phyloP scores from a whole-genome alignment of 2,797 vertebrate species.

The Heteromormyrus szaboi region DNA sequence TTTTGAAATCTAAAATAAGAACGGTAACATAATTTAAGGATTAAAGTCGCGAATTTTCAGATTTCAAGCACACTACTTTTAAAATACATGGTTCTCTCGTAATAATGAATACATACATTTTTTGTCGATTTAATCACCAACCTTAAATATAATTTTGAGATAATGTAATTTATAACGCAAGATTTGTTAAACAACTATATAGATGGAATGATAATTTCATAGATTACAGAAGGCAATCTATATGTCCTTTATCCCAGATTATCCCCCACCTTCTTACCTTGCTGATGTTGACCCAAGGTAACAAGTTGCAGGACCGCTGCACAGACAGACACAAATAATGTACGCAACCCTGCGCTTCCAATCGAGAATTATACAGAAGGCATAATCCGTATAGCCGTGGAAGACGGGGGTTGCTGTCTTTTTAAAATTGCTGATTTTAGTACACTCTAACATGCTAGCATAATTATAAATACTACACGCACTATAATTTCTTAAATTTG shows the following conservation, averaged over 20 bases:
- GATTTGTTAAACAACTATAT: not conserved
- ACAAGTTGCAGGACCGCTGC: constrained; percentile 4
- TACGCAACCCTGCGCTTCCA: not conserved
- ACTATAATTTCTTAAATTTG: not conserved
- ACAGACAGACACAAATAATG: not conserved
- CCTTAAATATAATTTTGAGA: not conserved
- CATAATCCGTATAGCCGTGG: constrained; percentile 24
- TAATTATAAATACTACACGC: not conserved
- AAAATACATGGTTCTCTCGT: not conserved
- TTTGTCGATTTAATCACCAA: not conserved
- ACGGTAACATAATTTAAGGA: not conserved
- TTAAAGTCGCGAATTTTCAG: not conserved
- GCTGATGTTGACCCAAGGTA: constrained; percentile 28
- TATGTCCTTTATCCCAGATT: not conserved
- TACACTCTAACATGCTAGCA: not conserved
- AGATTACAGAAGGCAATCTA: not conserved
- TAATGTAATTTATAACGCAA: not conserved
- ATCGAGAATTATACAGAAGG: constrained; percentile 25
- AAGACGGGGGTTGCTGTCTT: not conserved
- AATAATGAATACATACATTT: not conserved
- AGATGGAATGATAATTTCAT: not conserved
- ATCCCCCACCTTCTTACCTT: constrained; percentile 32
- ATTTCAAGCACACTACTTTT: not conserved
- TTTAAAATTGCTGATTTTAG: not conserved
- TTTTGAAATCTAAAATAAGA: not conserved